phyloP scores from a whole-genome alignment of 1,140 invertebrate species.

The Drosophila dunni region DNA sequence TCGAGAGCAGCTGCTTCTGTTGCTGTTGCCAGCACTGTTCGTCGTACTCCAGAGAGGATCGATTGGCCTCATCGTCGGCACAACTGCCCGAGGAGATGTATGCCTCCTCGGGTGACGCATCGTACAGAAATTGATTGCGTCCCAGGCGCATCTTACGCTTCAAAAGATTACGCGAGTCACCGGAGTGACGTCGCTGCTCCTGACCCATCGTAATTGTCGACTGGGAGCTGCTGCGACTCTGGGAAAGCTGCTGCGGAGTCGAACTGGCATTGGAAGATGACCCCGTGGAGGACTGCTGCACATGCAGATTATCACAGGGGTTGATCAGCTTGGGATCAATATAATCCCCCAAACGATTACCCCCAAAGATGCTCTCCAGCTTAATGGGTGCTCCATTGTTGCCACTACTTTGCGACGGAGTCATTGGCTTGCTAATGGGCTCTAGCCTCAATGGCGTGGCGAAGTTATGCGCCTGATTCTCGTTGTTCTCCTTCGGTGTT shows the following conservation, averaged over 20 bases:
- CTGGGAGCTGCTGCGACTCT: conserved; percentile 68
- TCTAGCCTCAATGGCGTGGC: conserved; percentile 59
- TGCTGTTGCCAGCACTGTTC: conserved; percentile 75
- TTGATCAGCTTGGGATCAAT: conserved; percentile 84
- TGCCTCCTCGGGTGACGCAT: conserved; percentile 74
- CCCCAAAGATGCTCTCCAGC: conserved; percentile 67
- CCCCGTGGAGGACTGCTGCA: conserved; percentile 42
- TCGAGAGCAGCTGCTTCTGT: conserved; percentile 62
- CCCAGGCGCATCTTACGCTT: conserved; percentile 81
- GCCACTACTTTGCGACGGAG: background rate
- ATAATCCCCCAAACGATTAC: conserved; percentile 49
- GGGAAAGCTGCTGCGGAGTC: conserved; percentile 54
- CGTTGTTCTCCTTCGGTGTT: conserved; percentile 50
- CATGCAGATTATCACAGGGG: conserved; percentile 79
- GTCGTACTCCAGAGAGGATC: conserved; percentile 70
- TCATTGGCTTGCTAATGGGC: conserved; percentile 43
- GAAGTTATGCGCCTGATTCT: conserved; percentile 44
- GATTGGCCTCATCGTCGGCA: conserved; percentile 76
- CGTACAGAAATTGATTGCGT: conserved; percentile 83
- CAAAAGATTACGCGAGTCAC: conserved; percentile 70
- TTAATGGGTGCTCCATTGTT: conserved; percentile 48
- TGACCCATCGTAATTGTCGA: conserved; percentile 57
- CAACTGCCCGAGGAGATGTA: conserved; percentile 66
- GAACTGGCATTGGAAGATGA: conserved; percentile 53
- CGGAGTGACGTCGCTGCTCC: conserved; percentile 65